Conservation (phyloP, 2,113 vertebrate species). For the Macroglossus sobrinus region DNA sequence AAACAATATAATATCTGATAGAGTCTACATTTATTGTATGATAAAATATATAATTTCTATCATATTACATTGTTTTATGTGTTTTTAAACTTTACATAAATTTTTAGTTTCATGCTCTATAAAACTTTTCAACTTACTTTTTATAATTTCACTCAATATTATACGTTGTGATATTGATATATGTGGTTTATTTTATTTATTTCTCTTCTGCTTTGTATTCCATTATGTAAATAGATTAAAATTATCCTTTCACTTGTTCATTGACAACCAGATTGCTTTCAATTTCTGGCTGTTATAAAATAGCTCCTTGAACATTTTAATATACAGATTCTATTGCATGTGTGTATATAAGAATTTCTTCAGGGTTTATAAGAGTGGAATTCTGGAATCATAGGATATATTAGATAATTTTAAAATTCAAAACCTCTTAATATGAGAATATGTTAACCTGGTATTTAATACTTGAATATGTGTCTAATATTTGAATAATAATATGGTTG, state of each 20-base stretch:
- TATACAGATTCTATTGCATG: neutral
- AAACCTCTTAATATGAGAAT: neutral
- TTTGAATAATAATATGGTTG: neutral
- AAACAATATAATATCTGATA: neutral
- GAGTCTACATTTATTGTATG: neutral
- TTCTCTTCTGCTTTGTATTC: neutral
- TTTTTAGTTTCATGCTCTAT: neutral
- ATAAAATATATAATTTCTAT: neutral
- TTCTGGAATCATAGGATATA: neutral
- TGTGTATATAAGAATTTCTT: neutral
- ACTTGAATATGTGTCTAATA: neutral
- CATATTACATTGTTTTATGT: neutral
- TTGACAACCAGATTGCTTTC: neutral
- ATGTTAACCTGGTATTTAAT: neutral
- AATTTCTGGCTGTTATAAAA: neutral
- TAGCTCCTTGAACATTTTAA: neutral
- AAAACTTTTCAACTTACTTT: neutral
- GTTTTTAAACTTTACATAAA: neutral
- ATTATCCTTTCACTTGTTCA: neutral
- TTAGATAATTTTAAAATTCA: neutral
- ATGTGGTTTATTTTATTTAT: neutral
- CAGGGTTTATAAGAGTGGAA: neutral
- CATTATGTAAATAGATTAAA: neutral
- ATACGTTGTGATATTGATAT: neutral
- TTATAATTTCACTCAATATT: constrained; percentile 19